A percentile compares a stretch with the other conserved stretches of the same genome.
phyloP scores from a whole-genome alignment of 2,113 vertebrate species.

The Bujurquina vittata region DNA sequence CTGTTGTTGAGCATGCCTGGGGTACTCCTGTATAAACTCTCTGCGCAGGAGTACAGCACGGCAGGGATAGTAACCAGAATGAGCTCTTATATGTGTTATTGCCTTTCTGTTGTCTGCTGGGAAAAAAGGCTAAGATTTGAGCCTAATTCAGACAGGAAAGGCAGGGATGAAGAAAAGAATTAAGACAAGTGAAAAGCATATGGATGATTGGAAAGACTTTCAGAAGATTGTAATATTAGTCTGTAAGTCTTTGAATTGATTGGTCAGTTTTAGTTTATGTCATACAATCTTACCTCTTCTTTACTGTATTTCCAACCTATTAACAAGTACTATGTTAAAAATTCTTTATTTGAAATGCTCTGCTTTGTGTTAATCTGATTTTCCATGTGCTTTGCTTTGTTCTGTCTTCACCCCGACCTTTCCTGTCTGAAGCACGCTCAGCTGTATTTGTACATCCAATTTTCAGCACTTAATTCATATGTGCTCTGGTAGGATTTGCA shows the following conservation, averaged over 20 bases:
- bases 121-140: not conserved
- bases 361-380: not conserved
- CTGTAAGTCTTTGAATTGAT: not conserved
- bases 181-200: not conserved
- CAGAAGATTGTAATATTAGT: not conserved
- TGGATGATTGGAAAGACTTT: too few species aligned
- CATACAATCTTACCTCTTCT: not conserved
- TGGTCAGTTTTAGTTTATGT: not conserved
- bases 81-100: constrained; percentile 7
- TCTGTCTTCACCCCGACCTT: not conserved
- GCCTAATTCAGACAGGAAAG: constrained; percentile 9
- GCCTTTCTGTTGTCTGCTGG: constrained; percentile 24
- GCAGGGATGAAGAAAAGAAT: not conserved
- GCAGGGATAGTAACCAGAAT: constrained; percentile 5
- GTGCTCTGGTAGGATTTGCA: not conserved
- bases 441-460: not conserved
- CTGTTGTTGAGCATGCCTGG: constrained; percentile 22
- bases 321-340: not conserved
- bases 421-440: constrained; percentile 7
- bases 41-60: not conserved
- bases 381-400: not conserved
- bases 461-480: too few species aligned
- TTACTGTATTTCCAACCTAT: not conserved
- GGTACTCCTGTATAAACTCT: constrained; percentile 4
- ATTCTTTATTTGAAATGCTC: too few species aligned